Conservation (phyloP, 2,888 invertebrate genomes). For the Acleris laterana region DNA sequence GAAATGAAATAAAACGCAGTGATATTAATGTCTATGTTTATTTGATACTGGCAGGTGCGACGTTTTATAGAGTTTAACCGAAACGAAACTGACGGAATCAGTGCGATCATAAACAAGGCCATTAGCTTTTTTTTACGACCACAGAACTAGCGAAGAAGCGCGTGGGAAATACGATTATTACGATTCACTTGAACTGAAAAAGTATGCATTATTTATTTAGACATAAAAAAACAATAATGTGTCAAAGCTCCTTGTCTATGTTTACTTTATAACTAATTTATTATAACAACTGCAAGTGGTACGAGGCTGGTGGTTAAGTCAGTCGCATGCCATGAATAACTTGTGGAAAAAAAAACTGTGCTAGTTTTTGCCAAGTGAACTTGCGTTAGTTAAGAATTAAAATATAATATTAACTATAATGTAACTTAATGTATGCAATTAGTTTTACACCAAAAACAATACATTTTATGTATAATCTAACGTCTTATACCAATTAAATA, state of each 20-base stretch:
- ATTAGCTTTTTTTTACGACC: conserved; percentile 33
- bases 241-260: neutral
- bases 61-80: conserved; percentile 26
- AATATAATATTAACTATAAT: too few relatives aligned
- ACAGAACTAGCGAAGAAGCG: conserved; percentile 20
- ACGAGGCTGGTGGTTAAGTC: neutral
- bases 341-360: neutral
- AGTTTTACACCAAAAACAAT: too few relatives aligned
- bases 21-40: neutral
- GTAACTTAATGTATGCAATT: too few relatives aligned
- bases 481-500: too few relatives aligned
- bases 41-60: conserved; percentile 25
- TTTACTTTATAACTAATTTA: too few relatives aligned
- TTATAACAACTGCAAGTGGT: neutral
- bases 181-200: conserved; percentile 17
- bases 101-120: conserved; percentile 26
- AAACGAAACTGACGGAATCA: conserved; percentile 33
- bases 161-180: conserved; percentile 31
- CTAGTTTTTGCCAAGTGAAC: neutral
- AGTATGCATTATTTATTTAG: conserved; percentile 20
- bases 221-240: conserved; percentile 1
- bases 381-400: too few relatives aligned
- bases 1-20: too few relatives aligned
- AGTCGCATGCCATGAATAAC: neutral
- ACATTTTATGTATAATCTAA: too few relatives aligned